These are phyloP conservation scores for Caenorhabditis japonica DNA, from an alignment of 2,888 invertebrate species.

Conservation along the genomic window DNA sequence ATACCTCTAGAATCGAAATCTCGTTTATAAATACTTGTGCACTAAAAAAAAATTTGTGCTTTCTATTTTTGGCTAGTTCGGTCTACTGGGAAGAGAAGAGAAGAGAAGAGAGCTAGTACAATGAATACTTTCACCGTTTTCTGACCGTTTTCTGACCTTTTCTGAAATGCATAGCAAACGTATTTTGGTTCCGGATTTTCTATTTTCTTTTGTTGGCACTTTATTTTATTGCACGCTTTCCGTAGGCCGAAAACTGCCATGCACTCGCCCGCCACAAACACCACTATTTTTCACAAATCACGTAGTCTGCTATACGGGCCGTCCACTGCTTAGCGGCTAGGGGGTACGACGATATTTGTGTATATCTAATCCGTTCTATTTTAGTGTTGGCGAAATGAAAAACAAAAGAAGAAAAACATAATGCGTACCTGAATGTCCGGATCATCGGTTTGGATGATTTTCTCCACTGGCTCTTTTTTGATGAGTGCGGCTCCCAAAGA, in stretches of 20 bases:
- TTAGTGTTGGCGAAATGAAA: background rate
- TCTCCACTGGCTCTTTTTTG: constrained; percentile 30
- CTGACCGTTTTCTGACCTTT: no score
- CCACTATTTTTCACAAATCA: constrained; percentile 52
- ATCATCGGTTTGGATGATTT: constrained; percentile 45
- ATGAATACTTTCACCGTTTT: no score
- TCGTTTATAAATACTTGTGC: no score
- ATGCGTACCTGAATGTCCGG: constrained; percentile 49
- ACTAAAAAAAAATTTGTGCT: constrained; percentile 1
- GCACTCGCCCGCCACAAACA: no score
- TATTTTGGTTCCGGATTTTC: no score
- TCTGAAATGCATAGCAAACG: no score
- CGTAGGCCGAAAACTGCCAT: constrained; percentile 2
- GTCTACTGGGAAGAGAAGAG: constrained; percentile 5
- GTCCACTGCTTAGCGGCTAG: background rate
- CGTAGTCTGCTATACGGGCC: constrained; percentile 32
- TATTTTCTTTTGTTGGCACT: constrained; percentile 23
- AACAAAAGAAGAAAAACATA: background rate
- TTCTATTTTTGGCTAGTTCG: background rate
- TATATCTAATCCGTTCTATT: no score
- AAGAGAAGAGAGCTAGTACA: constrained; percentile 20
- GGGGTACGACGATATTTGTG: no score
- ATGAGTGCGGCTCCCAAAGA: background rate
- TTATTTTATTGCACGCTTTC: constrained; percentile 16
- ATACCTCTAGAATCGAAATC: no score